Conservation (phyloP, 2,888 invertebrate species). For the Balanococcus diminutus region DNA sequence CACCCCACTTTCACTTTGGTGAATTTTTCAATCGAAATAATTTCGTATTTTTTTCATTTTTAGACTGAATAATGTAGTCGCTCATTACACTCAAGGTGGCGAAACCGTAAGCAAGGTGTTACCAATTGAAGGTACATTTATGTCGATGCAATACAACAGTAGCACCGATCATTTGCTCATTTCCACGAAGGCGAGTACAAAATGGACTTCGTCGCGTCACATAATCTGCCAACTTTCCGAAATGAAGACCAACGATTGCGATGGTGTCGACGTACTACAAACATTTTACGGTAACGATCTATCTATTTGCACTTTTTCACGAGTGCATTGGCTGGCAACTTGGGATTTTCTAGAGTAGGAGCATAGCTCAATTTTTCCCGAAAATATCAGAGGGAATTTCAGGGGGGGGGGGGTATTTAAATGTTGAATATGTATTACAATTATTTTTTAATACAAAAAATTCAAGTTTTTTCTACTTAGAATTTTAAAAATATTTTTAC, state of each 20-base stretch:
- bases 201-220: slow-evolving; percentile 26
- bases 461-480: too few relatives aligned
- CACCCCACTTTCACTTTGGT: too few relatives aligned
- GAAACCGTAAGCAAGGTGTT: not conserved
- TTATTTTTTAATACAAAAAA: too few relatives aligned
- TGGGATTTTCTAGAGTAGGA: too few relatives aligned
- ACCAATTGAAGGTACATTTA: slow-evolving; percentile 45
- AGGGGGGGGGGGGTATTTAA: too few relatives aligned
- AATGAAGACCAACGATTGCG: not conserved
- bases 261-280: slow-evolving; percentile 33
- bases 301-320: too few relatives aligned
- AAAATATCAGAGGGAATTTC: too few relatives aligned
- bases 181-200: slow-evolving; percentile 29
- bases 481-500: too few relatives aligned
- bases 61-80: slow-evolving; percentile 35
- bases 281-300: slow-evolving; percentile 42
- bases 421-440: too few relatives aligned
- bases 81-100: not conserved
- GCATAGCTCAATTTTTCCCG: too few relatives aligned
- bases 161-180: slow-evolving; percentile 37
- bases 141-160: slow-evolving; percentile 41
- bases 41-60: not conserved
- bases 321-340: too few relatives aligned
- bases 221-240: slow-evolving; percentile 45
- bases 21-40: not conserved